Conservation (phyloP, 2,113 vertebrate species). For the Pedetes capensis region DNA sequence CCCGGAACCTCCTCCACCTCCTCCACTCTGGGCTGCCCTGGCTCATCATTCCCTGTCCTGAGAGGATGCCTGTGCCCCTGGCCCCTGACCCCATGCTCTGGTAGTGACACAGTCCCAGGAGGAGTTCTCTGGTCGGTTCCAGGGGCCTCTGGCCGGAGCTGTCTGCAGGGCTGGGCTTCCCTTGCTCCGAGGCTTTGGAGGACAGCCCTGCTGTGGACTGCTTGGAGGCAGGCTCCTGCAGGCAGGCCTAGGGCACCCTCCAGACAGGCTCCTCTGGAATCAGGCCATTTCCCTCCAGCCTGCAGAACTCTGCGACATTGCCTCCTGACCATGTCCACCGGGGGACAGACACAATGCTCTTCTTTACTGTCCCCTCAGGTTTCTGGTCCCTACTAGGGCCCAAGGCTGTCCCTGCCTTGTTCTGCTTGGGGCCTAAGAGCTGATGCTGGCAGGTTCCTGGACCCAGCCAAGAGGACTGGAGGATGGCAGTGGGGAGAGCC, state of each 20-base stretch:
- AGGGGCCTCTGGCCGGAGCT: not conserved
- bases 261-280: not conserved
- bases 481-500: not conserved
- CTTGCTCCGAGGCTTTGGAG: not conserved
- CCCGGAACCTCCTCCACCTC: not conserved
- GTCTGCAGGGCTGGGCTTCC: too few relatives aligned
- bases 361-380: not conserved
- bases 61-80: not conserved
- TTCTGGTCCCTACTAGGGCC: too few relatives aligned
- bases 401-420: not conserved
- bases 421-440: not conserved
- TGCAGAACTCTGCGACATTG: not conserved
- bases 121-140: not conserved
- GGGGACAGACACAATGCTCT: fast-evolving
- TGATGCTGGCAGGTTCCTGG: not conserved
- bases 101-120: too few relatives aligned
- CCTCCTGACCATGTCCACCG: not conserved
- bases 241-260: not conserved
- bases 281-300: not conserved
- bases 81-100: not conserved
- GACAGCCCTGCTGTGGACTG: fast-evolving
- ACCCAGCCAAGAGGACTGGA: not conserved
- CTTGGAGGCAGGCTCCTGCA: not conserved
- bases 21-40: not conserved
- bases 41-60: not conserved